Evolutionary conservation across 2,113 vertebrate genomes (phyloP).

Genomic region (Oophaga pumilio): DNA sequence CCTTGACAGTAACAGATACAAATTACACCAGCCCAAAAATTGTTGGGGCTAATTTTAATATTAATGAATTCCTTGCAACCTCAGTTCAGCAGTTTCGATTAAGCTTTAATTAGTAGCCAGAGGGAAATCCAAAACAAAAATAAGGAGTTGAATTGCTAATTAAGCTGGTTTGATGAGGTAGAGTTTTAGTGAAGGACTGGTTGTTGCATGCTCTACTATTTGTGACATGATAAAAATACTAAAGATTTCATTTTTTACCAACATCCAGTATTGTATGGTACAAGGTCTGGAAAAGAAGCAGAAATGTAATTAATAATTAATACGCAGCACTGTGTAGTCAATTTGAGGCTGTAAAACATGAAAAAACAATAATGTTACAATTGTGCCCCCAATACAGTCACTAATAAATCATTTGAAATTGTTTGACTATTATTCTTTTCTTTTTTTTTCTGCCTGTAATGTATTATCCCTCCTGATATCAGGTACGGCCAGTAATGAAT

Average conservation of each 20-base stretch:
- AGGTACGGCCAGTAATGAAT: neutral
- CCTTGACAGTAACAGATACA: constrained; percentile 87
- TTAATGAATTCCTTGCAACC: constrained; percentile 99
- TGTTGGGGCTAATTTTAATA: constrained; percentile 99
- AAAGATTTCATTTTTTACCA: constrained; percentile 82
- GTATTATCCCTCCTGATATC: neutral
- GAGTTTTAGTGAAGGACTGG: constrained; percentile 86
- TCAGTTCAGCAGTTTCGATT: constrained; percentile 99
- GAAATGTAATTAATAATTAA: constrained; percentile 74
- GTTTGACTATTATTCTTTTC: constrained; percentile 60
- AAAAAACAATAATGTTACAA: constrained; percentile 68
- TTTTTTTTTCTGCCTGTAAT: constrained; percentile 64
- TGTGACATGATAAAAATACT: constrained; percentile 87
- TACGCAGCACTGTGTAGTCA: constrained; percentile 71
- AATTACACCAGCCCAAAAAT: constrained; percentile 87
- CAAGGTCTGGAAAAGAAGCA: constrained; percentile 67
- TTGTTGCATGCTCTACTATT: constrained; percentile 79
- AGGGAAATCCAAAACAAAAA: constrained; percentile 99
- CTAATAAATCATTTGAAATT: constrained; percentile 43
- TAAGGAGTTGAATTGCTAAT: constrained; percentile 99
- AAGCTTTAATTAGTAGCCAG: constrained; percentile 99
- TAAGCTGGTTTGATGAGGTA: constrained; percentile 91
- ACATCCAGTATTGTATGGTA: constrained; percentile 67
- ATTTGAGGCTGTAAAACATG: constrained; percentile 72
- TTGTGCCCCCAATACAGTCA: constrained; percentile 60